Evolutionary conservation across 1,140 invertebrate species (phyloP), one percentile per base, ranked within the genome.

Genomic region (Cyclina sinensis): DNA sequence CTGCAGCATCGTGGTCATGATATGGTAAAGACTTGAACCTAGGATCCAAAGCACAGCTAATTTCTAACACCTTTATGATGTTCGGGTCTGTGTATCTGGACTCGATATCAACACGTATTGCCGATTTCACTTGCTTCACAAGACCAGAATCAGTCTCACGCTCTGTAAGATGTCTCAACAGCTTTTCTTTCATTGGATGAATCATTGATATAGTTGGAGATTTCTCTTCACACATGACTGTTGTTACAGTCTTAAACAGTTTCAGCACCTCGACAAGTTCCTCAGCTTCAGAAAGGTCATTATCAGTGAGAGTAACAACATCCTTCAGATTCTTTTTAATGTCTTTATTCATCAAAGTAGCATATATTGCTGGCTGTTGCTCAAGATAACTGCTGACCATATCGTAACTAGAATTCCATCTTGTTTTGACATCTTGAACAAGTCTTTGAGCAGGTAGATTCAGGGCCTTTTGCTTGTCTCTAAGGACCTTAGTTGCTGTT

Each of bases 401-500:
- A 24, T 91, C 87, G 90, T 89, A 93, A 46, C 82, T 82, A 65
- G 88, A 89, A 46, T 93, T 92, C 91, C 92, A 94, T 27, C 89
- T n/a, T 30, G 89, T 93, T 27, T 35, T 14, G 43, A 93, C 89
- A 89, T 93, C 90, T 54, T 90, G 88, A 27, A 91, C 86, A 11
- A 93, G 89, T 87, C 88, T 65, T 89, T 89, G 11, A 89, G 14
- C 59, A 79, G 76, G 90, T 18, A 92, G 39, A 48, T 88, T 54
- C n/a, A 93, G 65, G 0, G 70, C 57, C 74, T 73, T 79, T 79
- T 92, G 90, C 37, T 89, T 84, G 5, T 54, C 48, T 12, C 39
- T 80, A 27, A 93, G 86, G 73, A 68, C n/a, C 37, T 32, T 32
- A 48, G 73, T 37, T 43, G 73, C 73, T 24, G 51, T 54, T 35